These are phyloP conservation scores for Pecten maximus DNA, from an alignment of 2,888 invertebrate genomes.

Conservation along the genomic window DNA sequence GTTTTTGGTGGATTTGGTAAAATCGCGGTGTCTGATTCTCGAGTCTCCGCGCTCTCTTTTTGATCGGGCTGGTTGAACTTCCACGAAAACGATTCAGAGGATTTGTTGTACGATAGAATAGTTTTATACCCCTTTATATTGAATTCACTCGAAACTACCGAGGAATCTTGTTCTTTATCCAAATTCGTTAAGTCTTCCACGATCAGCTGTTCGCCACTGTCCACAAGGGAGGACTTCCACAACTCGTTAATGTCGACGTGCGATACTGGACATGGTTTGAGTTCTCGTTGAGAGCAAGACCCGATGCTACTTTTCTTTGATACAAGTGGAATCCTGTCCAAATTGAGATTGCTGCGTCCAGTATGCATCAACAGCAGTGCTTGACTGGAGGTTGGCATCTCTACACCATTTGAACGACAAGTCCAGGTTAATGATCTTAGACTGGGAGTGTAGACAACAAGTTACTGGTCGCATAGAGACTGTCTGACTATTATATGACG, in stretches of 20 bases:
- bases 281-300: background rate
- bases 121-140: conserved; percentile 43
- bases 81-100: conserved; percentile 38
- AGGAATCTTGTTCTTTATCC: background rate
- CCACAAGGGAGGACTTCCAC: conserved; percentile 38
- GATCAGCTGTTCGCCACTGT: conserved; percentile 12
- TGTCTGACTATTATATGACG: conserved; percentile 14
- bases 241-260: conserved; percentile 51
- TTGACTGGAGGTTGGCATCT: conserved; percentile 56
- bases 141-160: conserved; percentile 40
- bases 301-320: background rate
- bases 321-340: background rate
- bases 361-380: conserved; percentile 47
- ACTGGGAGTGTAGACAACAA: background rate
- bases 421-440: no score
- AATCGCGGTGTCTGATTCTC: background rate
- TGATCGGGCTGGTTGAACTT: conserved; percentile 26
- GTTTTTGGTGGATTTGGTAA: background rate
- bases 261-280: conserved; percentile 36
- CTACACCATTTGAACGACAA: background rate
- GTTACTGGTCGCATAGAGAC: background rate
- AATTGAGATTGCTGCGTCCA: background rate
- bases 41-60: background rate
- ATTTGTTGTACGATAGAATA: conserved; percentile 42
- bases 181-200: conserved; percentile 39